Base-by-base conservation (phyloP, 1,140 invertebrate genomes). In the Choristoneura fumiferana region DNA sequence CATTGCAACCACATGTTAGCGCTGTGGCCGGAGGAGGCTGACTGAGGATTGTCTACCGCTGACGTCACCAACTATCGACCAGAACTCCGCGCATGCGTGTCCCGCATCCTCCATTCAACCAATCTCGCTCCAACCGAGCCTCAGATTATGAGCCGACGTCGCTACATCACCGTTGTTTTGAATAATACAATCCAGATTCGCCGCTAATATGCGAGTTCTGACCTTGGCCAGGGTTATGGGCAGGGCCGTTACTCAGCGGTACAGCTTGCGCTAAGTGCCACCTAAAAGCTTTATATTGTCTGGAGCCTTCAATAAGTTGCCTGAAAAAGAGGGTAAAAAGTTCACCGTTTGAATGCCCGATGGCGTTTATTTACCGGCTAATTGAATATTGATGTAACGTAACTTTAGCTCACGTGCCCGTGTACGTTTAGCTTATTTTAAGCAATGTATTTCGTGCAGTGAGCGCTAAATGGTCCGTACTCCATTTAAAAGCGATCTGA, bases 1-100 rank as follows among this genome's bases (percentile, higher is more conserved):
- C 83, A 87, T 83, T 77, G 73, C 68, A 84, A 63, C 84, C 87
- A 87, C 87, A 90, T 89, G 78, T 73, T 84, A 70, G 62, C 82
- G 62, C 65, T 65, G 65, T 67, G 78, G 77, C 81, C 68, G 74
- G 62, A 69, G 66, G 67, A 73, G 78, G 77, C 82, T 82, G 80
- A 87, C 85, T 88, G 84, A 84, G 76, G 68, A 70, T 63, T 64
- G 58, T 65, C 66, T 70, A 57, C 71, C 57, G 54, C 69, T 91
- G 90, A 90, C 89, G 90, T 91, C 90, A 90, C 76, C 65, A 61
- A 66, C 73, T 90, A 90, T 91, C 87, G 90, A 91, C 85, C 87
- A 62, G 38, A 22, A 53, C 35, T 55, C 57, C 69, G 66, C 84
- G 81, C 83, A 85, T 72, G 79, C 85, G 80, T 71, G 45, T 45